Evolutionary conservation across 2,113 vertebrate species (phyloP).

Genomic region (Callaeas wilsoni): DNA sequence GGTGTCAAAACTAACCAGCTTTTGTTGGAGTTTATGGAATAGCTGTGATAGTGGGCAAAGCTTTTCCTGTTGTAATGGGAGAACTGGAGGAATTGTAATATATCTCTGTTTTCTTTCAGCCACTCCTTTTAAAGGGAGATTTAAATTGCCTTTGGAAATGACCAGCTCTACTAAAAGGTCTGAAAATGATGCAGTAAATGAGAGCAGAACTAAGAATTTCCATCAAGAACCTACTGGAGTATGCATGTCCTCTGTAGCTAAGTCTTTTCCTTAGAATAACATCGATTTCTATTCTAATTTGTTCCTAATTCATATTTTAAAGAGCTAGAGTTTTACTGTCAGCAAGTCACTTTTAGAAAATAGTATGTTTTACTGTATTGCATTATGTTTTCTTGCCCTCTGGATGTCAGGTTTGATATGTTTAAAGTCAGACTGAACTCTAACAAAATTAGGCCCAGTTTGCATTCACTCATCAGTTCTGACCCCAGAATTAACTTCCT

Average conservation of each 20-base stretch:
- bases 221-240: not conserved
- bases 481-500: not conserved
- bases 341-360: not conserved
- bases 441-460: not conserved
- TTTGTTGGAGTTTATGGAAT: not conserved
- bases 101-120: slow-evolving; percentile 49
- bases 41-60: not conserved
- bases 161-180: slow-evolving; percentile 62
- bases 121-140: slow-evolving; percentile 62
- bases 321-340: not conserved
- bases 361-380: not conserved
- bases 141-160: slow-evolving; percentile 79
- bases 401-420: not conserved
- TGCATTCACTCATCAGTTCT: not conserved
- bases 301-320: not conserved
- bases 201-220: not conserved
- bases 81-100: not conserved
- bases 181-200: not conserved
- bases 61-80: not conserved
- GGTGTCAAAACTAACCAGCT: not conserved
- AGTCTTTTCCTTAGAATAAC: not conserved
- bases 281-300: not conserved
- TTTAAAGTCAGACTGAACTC: not conserved
- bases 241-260: not conserved
- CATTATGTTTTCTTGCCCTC: not conserved